Conservation (phyloP, 2,797 vertebrate species). For the Scyliorhinus canicula region DNA sequence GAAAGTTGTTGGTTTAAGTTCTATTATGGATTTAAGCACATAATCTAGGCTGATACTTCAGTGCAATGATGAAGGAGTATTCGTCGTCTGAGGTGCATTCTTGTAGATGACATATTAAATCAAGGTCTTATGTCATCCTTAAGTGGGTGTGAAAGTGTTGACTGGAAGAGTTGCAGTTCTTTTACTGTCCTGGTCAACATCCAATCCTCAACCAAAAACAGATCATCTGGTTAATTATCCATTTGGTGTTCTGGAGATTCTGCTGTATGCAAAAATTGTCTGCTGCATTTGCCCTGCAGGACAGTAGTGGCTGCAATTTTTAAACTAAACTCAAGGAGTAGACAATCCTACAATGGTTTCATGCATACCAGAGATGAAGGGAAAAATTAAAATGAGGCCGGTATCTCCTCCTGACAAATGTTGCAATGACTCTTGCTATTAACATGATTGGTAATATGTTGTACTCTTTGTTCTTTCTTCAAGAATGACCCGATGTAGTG, state of each 20-base stretch:
- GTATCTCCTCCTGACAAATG: background rate
- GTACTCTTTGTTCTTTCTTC: no score
- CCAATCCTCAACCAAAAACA: background rate
- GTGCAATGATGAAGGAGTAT: background rate
- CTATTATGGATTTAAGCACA: background rate
- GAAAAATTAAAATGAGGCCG: background rate
- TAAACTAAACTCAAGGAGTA: background rate
- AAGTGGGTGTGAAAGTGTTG: background rate
- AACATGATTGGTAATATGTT: no score
- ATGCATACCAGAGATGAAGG: background rate
- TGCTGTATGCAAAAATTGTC: background rate
- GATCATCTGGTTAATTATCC: background rate
- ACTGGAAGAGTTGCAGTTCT: background rate
- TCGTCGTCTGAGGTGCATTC: background rate
- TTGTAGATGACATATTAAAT: background rate
- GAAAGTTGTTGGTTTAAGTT: slow-evolving; percentile 1
- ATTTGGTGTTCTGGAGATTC: background rate
- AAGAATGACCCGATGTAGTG: no score
- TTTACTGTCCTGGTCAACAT: background rate
- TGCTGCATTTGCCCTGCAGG: background rate
- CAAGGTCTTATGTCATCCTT: background rate
- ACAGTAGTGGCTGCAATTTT: background rate
- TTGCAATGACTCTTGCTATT: background rate
- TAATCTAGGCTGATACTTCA: background rate
- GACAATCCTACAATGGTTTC: background rate